Evolutionary conservation across 2,888 invertebrate species (phyloP).

Genomic region (Megalurothrips usitatus): DNA sequence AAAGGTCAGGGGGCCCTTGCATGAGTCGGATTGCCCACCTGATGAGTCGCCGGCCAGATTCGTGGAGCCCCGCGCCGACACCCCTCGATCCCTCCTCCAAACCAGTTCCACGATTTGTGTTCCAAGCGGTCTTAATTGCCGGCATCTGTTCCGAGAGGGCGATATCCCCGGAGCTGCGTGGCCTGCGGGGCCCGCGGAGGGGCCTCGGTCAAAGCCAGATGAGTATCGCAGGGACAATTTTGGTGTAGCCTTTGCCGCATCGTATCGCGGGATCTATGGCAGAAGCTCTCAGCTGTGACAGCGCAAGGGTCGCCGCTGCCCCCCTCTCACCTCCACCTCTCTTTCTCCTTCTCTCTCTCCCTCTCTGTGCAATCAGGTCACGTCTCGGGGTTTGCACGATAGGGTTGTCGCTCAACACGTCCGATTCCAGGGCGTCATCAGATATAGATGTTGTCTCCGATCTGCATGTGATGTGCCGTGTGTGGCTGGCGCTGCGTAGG

Average conservation of each 20-base stretch:
- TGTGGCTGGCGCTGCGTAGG: too few relatives aligned
- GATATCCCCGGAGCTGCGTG: background rate
- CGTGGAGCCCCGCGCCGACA: background rate
- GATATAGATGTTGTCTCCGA: too few relatives aligned
- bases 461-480: too few relatives aligned
- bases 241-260: background rate
- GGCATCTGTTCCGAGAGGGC: background rate
- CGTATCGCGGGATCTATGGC: background rate
- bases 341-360: background rate
- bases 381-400: too few relatives aligned
- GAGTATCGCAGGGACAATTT: background rate
- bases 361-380: background rate
- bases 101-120: slow-evolving; percentile 6
- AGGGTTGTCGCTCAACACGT: too few relatives aligned
- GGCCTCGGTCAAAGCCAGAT: background rate
- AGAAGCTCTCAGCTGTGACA: too few relatives aligned
- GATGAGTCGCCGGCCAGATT: background rate
- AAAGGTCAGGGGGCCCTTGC: too few relatives aligned
- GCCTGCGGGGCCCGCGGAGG: background rate
- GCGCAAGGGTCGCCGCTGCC: too few relatives aligned
- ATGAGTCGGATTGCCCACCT: too few relatives aligned
- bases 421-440: too few relatives aligned
- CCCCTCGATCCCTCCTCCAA: background rate
- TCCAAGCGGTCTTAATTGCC: background rate
- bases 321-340: background rate